These are phyloP conservation scores for Seira sanloemensis DNA, from an alignment of 2,888 invertebrate genomes.

Conservation along the genomic window DNA sequence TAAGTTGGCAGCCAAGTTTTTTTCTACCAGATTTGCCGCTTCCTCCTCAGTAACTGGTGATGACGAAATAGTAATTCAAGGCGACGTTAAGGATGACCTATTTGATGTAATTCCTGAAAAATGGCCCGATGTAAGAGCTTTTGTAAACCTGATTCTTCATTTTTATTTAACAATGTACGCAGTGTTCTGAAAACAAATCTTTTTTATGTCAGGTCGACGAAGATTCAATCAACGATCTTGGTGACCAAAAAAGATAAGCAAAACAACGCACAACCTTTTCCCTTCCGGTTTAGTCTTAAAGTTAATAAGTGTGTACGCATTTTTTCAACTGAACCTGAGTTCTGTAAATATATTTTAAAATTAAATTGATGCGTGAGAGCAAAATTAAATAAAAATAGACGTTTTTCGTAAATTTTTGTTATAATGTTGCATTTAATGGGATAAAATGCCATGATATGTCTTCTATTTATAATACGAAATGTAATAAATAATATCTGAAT, in stretches of 20 bases:
- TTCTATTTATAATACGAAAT: too few relatives aligned
- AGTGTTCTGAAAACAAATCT: conserved; percentile 23
- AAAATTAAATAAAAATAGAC: too few relatives aligned
- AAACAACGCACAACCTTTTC: not conserved
- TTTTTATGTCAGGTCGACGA: conserved; percentile 85
- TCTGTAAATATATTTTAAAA: too few relatives aligned
- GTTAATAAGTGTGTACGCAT: not conserved
- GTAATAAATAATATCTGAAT: too few relatives aligned
- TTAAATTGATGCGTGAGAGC: too few relatives aligned
- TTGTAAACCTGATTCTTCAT: not conserved
- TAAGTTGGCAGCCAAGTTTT: conserved; percentile 98
- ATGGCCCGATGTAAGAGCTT: conserved; percentile 88
- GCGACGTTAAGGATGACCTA: conserved; percentile 98
- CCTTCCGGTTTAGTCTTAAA: not conserved
- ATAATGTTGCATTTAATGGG: too few relatives aligned
- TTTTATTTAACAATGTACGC: not conserved
- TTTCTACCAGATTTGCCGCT: conserved; percentile 98
- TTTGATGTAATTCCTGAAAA: conserved; percentile 99
- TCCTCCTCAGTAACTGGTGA: conserved; percentile 99
- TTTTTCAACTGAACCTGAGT: too few relatives aligned
- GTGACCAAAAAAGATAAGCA: conserved; percentile 91
- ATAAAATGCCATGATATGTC: too few relatives aligned
- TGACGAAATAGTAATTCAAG: conserved; percentile 99
- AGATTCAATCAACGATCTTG: conserved; percentile 93
- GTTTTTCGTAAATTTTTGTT: too few relatives aligned